A percentile compares a stretch with the other conserved stretches of the same genome.
Conservation (phyloP, 2,888 invertebrate genomes). For the Eilema griseolum region DNA sequence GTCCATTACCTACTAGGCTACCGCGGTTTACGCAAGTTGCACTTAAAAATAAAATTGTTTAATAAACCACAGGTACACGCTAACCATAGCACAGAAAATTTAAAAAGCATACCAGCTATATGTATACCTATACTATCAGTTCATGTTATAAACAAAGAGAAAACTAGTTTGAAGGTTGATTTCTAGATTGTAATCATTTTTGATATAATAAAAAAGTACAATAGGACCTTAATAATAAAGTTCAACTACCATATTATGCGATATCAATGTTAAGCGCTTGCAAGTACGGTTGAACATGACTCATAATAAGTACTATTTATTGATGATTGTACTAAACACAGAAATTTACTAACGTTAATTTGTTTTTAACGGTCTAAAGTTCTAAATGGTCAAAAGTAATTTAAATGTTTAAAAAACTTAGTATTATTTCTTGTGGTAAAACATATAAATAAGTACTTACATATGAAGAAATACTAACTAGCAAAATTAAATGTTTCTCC, state of each 20-base stretch:
- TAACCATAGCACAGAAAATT: background rate
- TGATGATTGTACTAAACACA: background rate
- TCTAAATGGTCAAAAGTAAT: too few species aligned
- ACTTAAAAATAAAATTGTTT: too few species aligned
- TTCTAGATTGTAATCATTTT: conserved; percentile 12
- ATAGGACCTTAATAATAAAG: conserved; percentile 4
- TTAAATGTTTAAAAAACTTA: conserved; percentile 1
- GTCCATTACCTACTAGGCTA: too few species aligned
- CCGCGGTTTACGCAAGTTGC: too few species aligned
- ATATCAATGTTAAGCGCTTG: conserved; percentile 2
- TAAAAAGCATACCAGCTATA: background rate
- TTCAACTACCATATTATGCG: conserved; percentile 2
- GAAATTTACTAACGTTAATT: background rate
- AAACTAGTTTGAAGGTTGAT: conserved; percentile 2
- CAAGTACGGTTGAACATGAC: background rate
- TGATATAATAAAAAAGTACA: conserved; percentile 9
- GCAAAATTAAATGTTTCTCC: conserved; percentile 27
- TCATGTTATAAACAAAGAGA: conserved; percentile 1
- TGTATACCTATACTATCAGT: background rate
- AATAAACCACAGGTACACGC: too few species aligned
- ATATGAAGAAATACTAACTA: background rate
- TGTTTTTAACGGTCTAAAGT: background rate
- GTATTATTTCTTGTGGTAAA: background rate
- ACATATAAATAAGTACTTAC: conserved; percentile 6
- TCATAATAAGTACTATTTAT: background rate